Evolutionary conservation across 2,888 invertebrate species (phyloP), one percentile per base, ranked within the genome.

Genomic region (Lithophane socia): DNA sequence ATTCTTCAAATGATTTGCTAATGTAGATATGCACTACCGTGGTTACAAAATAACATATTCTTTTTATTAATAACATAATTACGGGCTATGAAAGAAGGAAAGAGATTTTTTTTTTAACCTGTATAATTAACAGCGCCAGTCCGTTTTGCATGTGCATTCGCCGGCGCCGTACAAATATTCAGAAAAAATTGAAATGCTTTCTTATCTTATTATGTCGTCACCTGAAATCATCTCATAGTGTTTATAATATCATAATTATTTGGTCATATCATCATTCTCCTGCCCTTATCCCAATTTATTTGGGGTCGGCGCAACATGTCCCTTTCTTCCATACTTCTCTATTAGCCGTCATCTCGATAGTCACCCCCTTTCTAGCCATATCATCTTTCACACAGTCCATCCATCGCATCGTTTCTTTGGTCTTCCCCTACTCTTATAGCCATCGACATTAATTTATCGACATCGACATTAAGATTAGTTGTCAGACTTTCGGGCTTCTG

Each of bases 231-330:
- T 49, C 13, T 42, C 24, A 37, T 8, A n/a, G 16, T 54, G 74
- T 73, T 56, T 56, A n/a, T 10, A 73, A 73, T 80, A 64, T 54
- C 54, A 42, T n/a, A 42, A 73, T 80, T 61, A 72, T 44, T n/a
- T 49, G 8, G 56, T 64, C 42, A 52, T 52, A n/a, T 29, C n/a
- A n/a, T n/a, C n/a, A n/a, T n/a, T n/a, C n/a, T n/a, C n/a, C n/a
- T n/a, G n/a, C n/a, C n/a, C n/a, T n/a, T n/a, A n/a, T n/a, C n/a
- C n/a, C n/a, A n/a, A n/a, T n/a, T n/a, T n/a, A n/a, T n/a, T n/a
- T n/a, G n/a, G n/a, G n/a, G n/a, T n/a, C n/a, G n/a, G n/a, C n/a
- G n/a, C n/a, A n/a, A n/a, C n/a, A n/a, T n/a, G n/a, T n/a, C n/a
- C n/a, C n/a, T n/a, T n/a, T n/a, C n/a, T n/a, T n/a, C n/a, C n/a